phyloP scores from a whole-genome alignment of 1,140 invertebrate genomes.

The Bombyx mandarina region DNA sequence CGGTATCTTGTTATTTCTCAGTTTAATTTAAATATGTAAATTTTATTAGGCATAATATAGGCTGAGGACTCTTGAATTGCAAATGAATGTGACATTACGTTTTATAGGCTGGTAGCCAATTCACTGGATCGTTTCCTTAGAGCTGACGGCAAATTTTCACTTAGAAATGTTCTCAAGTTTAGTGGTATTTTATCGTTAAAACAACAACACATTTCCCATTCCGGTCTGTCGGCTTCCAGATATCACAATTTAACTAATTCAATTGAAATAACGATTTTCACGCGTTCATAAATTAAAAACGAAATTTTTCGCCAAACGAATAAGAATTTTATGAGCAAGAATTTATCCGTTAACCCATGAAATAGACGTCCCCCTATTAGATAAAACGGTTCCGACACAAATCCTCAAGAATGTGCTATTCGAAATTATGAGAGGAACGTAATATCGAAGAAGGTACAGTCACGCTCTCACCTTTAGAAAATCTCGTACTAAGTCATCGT shows the following conservation, averaged over 20 bases:
- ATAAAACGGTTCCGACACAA: conserved; percentile 26
- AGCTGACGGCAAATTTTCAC: conserved; percentile 59
- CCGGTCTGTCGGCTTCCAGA: no score
- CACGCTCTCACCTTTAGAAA: conserved; percentile 13
- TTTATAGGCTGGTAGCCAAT: conserved; percentile 66
- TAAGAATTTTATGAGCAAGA: conserved; percentile 4
- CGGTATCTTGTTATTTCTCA: conserved; percentile 63
- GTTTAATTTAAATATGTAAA: conserved; percentile 71
- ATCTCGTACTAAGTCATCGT: conserved; percentile 15
- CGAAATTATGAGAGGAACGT: conserved; percentile 10
- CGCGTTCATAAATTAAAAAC: no score
- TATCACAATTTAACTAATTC: no score
- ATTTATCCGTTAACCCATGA: conserved; percentile 20
- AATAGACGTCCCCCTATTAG: conserved; percentile 20
- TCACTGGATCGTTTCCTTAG: conserved; percentile 51
- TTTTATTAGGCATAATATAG: conserved; percentile 68
- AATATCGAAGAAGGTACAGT: conserved; percentile 14
- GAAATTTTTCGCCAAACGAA: background rate
- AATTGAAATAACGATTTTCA: no score
- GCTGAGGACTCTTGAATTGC: conserved; percentile 66
- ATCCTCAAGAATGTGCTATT: conserved; percentile 35
- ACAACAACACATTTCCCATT: no score
- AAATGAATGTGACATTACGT: conserved; percentile 66
- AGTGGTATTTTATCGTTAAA: conserved; percentile 19
- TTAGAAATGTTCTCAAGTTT: conserved; percentile 42